phyloP scores from a whole-genome alignment of 2,113 vertebrate species.

The Mesitornis unicolor region DNA sequence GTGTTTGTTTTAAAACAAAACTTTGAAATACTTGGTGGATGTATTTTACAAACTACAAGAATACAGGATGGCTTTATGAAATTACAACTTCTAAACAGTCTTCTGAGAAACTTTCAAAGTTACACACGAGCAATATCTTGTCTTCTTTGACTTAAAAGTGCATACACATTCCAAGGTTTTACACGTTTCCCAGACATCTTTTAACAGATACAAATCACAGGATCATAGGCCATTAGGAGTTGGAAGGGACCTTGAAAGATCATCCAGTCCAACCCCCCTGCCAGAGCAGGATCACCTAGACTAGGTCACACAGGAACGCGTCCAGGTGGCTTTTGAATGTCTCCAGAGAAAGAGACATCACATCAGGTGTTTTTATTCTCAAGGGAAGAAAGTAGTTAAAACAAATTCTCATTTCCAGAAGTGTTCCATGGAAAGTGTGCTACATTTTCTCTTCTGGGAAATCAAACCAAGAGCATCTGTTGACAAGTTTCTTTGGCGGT shows the following conservation, averaged over 20 bases:
- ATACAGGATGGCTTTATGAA: conserved; percentile 60
- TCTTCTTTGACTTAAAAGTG: conserved; percentile 61
- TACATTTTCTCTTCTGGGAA: background rate
- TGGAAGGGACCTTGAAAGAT: too few species aligned
- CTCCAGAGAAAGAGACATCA: too few species aligned
- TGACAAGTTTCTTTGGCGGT: conserved; percentile 54
- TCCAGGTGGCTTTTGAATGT: too few species aligned
- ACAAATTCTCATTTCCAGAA: background rate
- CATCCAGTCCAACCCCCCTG: too few species aligned
- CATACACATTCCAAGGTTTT: conserved; percentile 29
- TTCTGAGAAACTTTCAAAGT: conserved; percentile 57
- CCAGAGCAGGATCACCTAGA: too few species aligned
- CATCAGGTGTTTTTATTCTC: background rate
- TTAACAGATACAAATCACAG: conserved; percentile 30
- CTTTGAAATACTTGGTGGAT: conserved; percentile 35
- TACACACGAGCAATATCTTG: conserved; percentile 20
- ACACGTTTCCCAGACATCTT: conserved; percentile 19
- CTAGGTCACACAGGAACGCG: too few species aligned
- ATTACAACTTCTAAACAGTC: conserved; percentile 43
- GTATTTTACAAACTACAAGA: conserved; percentile 60
- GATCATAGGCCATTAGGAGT: too few species aligned
- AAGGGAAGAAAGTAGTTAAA: background rate
- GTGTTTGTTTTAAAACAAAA: conserved; percentile 26
- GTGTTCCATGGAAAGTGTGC: background rate
- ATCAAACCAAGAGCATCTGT: background rate